Evolutionary conservation across 2,888 invertebrate genomes (phyloP).

Genomic region (Ceriagrion tenellum): DNA sequence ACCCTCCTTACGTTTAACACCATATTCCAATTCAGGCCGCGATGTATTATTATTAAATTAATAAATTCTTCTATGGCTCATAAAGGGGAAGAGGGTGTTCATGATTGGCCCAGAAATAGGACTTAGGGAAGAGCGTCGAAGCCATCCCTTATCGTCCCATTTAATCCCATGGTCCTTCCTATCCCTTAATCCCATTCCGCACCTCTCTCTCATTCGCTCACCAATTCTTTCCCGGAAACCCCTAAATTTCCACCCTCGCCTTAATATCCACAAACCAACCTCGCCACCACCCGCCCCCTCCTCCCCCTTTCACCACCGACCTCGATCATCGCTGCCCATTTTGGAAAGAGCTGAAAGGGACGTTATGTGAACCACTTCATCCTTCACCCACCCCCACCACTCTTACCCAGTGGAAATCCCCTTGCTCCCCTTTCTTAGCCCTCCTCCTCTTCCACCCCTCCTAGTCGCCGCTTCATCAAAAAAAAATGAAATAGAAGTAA

Average conservation of each 20-base stretch:
- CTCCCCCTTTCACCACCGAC: not conserved
- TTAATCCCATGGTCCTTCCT: not conserved
- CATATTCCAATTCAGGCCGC: too few relatives aligned
- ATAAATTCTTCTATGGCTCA: not conserved
- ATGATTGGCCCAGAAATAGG: not conserved
- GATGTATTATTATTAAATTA: not conserved
- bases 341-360: not conserved
- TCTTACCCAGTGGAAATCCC: not conserved
- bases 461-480: not conserved
- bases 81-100: not conserved
- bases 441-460: not conserved
- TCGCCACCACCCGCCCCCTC: not conserved
- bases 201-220: not conserved
- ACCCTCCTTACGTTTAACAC: too few relatives aligned
- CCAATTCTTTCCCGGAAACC: conserved; percentile 15
- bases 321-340: not conserved
- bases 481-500: too few relatives aligned
- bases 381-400: not conserved
- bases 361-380: not conserved
- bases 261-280: conserved; percentile 16
- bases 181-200: conserved; percentile 30
- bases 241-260: conserved; percentile 24
- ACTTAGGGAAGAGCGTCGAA: not conserved
- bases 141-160: not conserved
- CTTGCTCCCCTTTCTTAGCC: not conserved